Percentiles rank a stretch among this genome's conserved stretches.
Conservation (phyloP, 1,140 invertebrate species). For the Drosophila littoralis region DNA sequence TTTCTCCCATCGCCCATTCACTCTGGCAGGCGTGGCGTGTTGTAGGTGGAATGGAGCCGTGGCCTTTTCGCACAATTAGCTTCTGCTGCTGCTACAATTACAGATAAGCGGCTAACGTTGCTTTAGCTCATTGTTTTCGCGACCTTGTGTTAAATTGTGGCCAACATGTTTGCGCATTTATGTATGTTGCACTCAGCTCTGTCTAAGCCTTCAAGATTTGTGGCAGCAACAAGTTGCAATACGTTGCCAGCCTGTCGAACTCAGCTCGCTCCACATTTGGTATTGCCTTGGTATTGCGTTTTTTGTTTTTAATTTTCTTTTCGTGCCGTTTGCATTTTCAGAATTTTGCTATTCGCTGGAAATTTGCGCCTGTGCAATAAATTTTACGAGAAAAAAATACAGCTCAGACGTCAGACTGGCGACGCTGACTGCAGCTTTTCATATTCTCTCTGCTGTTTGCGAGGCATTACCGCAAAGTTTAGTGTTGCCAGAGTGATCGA, state of each 20-base stretch:
- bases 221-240: constrained; percentile 63
- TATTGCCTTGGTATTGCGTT: constrained; percentile 49
- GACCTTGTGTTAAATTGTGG: constrained; percentile 72
- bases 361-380: constrained; percentile 46
- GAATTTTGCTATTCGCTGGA: constrained; percentile 51
- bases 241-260: constrained; percentile 41
- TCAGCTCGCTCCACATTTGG: constrained; percentile 25
- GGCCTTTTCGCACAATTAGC: constrained; percentile 63
- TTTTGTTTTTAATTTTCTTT: constrained; percentile 22
- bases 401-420: constrained; percentile 57
- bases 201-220: constrained; percentile 23
- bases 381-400: constrained; percentile 41
- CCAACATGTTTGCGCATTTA: constrained; percentile 55
- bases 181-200: constrained; percentile 13
- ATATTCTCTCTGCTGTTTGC: constrained; percentile 22
- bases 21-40: neutral
- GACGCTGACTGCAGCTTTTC: constrained; percentile 62
- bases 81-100: constrained; percentile 53
- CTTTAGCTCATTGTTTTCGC: constrained; percentile 62
- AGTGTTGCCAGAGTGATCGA: constrained; percentile 31
- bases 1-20: constrained; percentile 18
- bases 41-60: constrained; percentile 28
- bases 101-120: constrained; percentile 68
- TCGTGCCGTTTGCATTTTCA: constrained; percentile 32
- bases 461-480: constrained; percentile 22